A percentile compares a stretch with the other conserved stretches of the same genome.
These are phyloP conservation scores for Ceratotherium simum DNA, from an alignment of 2,113 vertebrate genomes.

Conservation along the genomic window DNA sequence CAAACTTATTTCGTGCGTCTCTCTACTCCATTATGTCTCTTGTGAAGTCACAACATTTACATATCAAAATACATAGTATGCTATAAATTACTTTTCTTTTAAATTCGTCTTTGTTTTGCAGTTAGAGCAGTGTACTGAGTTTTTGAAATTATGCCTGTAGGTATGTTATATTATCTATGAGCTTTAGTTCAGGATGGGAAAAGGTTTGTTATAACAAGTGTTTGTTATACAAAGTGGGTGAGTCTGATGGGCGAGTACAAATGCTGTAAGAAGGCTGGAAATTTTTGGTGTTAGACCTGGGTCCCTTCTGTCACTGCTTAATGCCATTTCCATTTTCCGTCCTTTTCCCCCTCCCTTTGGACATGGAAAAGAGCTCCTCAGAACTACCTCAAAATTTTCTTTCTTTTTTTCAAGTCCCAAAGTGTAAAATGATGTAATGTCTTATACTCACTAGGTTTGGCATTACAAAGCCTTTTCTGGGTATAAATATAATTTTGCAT, in stretches of 20 bases:
- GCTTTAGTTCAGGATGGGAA: background rate
- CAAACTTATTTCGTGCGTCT: background rate
- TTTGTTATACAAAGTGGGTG: background rate
- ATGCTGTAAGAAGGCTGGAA: background rate
- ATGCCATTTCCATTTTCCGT: background rate
- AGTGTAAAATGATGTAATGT: background rate
- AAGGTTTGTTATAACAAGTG: background rate
- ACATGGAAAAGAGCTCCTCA: constrained; percentile 37
- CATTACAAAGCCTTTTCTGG: constrained; percentile 34
- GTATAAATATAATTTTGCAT: constrained; percentile 2
- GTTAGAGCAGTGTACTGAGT: background rate
- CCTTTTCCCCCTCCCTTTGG: background rate
- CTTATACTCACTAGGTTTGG: background rate
- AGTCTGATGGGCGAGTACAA: background rate
- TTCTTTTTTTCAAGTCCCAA: background rate
- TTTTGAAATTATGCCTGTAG: background rate
- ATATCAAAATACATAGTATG: background rate
- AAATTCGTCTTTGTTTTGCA: background rate
- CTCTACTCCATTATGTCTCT: background rate
- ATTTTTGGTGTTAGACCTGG: background rate
- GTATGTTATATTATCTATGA: background rate
- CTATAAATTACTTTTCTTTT: constrained; percentile 16
- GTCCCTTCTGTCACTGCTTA: background rate
- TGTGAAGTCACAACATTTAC: background rate
- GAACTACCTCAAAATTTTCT: constrained; percentile 24